Evolutionary conservation across 2,888 invertebrate species (phyloP).

Genomic region (Cheilosia variabilis): DNA sequence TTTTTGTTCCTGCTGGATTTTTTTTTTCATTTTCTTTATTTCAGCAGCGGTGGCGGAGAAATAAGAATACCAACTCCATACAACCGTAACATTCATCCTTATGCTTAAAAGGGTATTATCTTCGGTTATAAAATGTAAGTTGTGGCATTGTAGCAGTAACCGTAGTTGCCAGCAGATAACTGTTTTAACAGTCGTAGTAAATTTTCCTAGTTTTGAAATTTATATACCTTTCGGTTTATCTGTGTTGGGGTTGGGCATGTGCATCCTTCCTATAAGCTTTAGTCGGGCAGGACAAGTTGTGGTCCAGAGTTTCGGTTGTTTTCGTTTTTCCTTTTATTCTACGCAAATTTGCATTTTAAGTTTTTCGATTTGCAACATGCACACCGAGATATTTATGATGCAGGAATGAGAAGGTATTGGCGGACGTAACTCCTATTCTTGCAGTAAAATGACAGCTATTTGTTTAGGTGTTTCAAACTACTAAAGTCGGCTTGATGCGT

Average conservation of each 20-base stretch:
- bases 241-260: constrained; percentile 31
- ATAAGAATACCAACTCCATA: constrained; percentile 57
- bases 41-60: constrained; percentile 10
- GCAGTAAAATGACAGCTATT: too few relatives aligned
- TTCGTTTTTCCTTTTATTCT: not conserved
- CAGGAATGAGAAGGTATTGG: not conserved
- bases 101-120: constrained; percentile 75
- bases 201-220: constrained; percentile 67
- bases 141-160: constrained; percentile 44
- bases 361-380: constrained; percentile 16
- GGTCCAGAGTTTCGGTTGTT: constrained; percentile 8
- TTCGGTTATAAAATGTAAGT: constrained; percentile 75
- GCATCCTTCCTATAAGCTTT: constrained; percentile 37
- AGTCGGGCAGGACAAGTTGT: constrained; percentile 21
- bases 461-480: too few relatives aligned
- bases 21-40: constrained; percentile 1
- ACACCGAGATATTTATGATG: not conserved
- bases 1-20: constrained; percentile 13
- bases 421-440: not conserved
- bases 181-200: constrained; percentile 72
- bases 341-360: constrained; percentile 64
- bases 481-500: too few relatives aligned
- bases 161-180: constrained; percentile 57
- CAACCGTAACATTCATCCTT: constrained; percentile 69
- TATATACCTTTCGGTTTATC: constrained; percentile 68